Evolutionary conservation across 2,888 invertebrate species (phyloP), one percentile per base, ranked within the genome.

Genomic region (Diabrotica balteata): DNA sequence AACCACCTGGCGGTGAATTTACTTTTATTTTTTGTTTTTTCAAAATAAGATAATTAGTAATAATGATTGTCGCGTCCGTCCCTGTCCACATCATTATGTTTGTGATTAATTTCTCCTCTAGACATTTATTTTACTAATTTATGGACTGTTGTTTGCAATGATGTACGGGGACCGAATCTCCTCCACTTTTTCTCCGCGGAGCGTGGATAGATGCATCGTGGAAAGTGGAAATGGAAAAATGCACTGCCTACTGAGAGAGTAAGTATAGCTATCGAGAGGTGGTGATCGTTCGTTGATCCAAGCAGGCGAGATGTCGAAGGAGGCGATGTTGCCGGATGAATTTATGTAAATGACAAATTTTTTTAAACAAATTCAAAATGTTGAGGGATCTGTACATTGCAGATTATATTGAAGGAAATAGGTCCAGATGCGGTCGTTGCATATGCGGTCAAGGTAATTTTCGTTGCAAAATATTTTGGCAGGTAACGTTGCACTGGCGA

Each of bases 71-170:
- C 32, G 32, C 32, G 49, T 62, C 59, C 68, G 65, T 46, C 64
- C 67, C 73, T 75, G 77, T 68, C 70, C 71, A 75, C 77, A 78
- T 81, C 80, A 79, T 82, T 82, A 80, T 73, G 76, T 75, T 76
- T 75, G 79, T 81, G 82, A 82, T 82, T 82, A 81, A 82, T 82
- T 80, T 80, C 79, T 78, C 79, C 77, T 79, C 76, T 79, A 79
- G 81, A 81, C 80, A 77, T 80, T 81, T 81, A 81, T 81, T 81
- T 80, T 79, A 78, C 80, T 82, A 82, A 81, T 81, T 81, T 81
- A 81, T 81, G 78, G 78, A 79, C 80, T 80, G 79, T 75, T 77
- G 77, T 77, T 76, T 68, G 75, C 77, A 76, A 77, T 77, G 77
- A 77, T 78, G 70, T 74, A 72, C 73, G 69, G 72, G 68, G 64